Conservation (phyloP, 2,113 vertebrate species). For the Pycnonotus jocosus region DNA sequence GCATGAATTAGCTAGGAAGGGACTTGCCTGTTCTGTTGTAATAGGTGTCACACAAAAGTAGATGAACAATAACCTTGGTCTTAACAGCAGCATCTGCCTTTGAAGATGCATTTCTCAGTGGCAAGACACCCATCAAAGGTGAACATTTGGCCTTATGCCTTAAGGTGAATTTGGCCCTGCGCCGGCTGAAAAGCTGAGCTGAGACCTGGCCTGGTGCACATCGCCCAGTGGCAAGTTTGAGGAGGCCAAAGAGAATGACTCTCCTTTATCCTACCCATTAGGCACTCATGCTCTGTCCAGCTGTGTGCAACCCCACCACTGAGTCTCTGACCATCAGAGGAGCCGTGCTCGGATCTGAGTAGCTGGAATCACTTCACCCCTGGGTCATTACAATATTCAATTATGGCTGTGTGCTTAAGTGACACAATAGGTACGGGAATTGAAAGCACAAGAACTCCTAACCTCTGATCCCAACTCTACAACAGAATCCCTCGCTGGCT, state of each 20-base stretch:
- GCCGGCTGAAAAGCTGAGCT: background rate
- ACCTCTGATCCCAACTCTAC: conserved; percentile 31
- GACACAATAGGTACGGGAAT: conserved; percentile 23
- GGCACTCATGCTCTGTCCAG: accelerated
- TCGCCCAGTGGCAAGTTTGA: background rate
- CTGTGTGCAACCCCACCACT: accelerated
- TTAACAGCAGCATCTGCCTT: background rate
- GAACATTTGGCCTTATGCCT: background rate
- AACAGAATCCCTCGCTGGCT: background rate
- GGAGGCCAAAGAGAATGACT: background rate
- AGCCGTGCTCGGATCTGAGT: accelerated
- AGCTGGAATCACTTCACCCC: background rate
- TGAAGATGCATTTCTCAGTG: background rate
- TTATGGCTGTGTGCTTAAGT: conserved; percentile 14
- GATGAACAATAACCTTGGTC: background rate
- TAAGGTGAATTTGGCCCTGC: background rate
- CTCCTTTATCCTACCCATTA: background rate
- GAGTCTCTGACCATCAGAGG: background rate
- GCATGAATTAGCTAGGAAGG: background rate
- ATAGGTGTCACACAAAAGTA: background rate
- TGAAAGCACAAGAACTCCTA: conserved; percentile 32
- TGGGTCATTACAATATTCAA: background rate
- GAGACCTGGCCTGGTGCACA: background rate
- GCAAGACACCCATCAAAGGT: background rate
- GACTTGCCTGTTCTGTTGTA: background rate